A percentile compares a stretch with the other conserved stretches of the same genome.
Evolutionary conservation across 2,113 vertebrate species (phyloP).

Genomic region (Edolisoma coerulescens): DNA sequence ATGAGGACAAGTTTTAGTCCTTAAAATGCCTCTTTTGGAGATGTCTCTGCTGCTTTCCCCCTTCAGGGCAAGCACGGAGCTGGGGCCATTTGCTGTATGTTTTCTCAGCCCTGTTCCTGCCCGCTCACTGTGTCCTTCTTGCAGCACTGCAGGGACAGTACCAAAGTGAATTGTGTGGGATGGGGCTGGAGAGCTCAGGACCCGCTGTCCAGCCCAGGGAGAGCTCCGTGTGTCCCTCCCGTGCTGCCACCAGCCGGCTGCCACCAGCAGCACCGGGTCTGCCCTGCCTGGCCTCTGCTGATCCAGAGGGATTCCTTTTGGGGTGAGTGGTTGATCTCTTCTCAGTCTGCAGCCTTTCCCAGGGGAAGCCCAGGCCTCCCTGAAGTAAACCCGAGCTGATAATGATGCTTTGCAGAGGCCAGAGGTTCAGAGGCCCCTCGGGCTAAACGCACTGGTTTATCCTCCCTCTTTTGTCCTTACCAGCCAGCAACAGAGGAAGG

Average conservation of each 20-base stretch:
- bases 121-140: background rate
- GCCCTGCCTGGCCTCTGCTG: background rate
- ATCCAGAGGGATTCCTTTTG: background rate
- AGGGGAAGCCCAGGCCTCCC: background rate
- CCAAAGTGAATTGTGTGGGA: fast-evolving
- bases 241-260: constrained; percentile 6
- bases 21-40: background rate
- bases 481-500: background rate
- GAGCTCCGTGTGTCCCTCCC: background rate
- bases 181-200: background rate
- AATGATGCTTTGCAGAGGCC: background rate
- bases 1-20: background rate
- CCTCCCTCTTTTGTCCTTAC: background rate
- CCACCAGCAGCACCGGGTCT: background rate
- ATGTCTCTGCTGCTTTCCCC: background rate
- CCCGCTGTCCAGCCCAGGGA: fast-evolving
- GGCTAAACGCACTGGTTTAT: background rate
- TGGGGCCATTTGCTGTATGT: background rate
- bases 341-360: background rate
- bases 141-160: background rate
- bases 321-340: background rate
- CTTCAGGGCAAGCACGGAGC: background rate
- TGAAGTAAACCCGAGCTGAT: background rate
- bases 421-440: background rate
- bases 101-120: background rate